Evolutionary conservation across 2,797 vertebrate genomes (phyloP), one percentile per base, ranked within the genome.

Genomic region (Saxicola maurus): DNA sequence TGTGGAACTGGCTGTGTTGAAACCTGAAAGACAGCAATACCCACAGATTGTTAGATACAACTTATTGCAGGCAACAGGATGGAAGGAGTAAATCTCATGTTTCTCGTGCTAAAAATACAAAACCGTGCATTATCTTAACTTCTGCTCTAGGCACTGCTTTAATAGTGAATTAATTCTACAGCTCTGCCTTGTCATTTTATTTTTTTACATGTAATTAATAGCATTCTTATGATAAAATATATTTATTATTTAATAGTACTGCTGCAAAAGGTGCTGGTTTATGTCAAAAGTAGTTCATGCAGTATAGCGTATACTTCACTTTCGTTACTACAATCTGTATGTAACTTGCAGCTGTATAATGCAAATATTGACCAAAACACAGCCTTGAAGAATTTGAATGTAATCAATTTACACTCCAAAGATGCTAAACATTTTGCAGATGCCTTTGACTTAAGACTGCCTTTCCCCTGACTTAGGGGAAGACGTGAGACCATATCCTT

Each of bases 1-100:
- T 97, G 99, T 96, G 93, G 98, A 98, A 97, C 97, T 79, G 98
- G 98, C 97, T 99, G 99, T 96, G 98, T 97, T 33, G 98, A 98
- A 95, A 98, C 98, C 98, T 99, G 97, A 67, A 85, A 81, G 48
- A 59, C 0, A 87, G 84, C 11, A 79, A 91, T 6, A 67, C 9
- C 37, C 84, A 20, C 5, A 33, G 45, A 6, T 56, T 73, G 33
- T 96, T 31, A 95, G 59, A 52, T 37, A 53, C 28, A 55, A 31
- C 21, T 66, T 33, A 38, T 0, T 53, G 30, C 8, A 56, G 69
- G 51, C 55, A 74, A 40, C 28, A 31, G 28, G n/a, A 74, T 6
- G 27, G 49, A 56, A 48, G 56, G 5, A 59, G 18, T 9, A 49
- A 56, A 71, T 49, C 42, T 65, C 38, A 33, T 0, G 1, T 75